Evolutionary conservation across 2,888 invertebrate species (phyloP).

Genomic region (Polia nebulosa): DNA sequence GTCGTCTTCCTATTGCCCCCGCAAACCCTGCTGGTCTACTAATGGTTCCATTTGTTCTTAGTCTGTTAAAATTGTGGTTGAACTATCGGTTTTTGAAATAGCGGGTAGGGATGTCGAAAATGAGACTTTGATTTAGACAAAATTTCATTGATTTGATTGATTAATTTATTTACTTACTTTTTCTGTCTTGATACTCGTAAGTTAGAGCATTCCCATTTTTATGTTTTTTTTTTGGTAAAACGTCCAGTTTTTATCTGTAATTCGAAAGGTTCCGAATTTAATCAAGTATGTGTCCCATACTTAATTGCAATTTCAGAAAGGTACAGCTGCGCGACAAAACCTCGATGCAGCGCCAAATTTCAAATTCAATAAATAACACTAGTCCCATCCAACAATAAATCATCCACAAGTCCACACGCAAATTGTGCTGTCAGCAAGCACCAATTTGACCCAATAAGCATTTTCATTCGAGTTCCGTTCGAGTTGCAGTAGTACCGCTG

Average conservation of each 20-base stretch:
- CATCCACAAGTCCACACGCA: constrained; percentile 8
- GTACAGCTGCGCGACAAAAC: background rate
- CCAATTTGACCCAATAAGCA: constrained; percentile 39
- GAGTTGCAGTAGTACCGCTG: constrained; percentile 69
- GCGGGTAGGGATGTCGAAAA: background rate
- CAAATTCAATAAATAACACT: constrained; percentile 5
- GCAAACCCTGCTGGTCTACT: constrained; percentile 65
- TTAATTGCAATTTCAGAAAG: background rate
- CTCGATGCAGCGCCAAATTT: background rate
- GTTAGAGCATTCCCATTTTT: background rate
- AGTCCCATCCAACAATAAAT: constrained; percentile 46
- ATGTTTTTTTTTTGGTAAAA: constrained; percentile 10
- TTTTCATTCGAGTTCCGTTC: constrained; percentile 61
- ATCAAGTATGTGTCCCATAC: background rate
- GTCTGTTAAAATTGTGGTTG: constrained; percentile 23
- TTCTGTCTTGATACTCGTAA: background rate
- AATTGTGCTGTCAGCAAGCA: constrained; percentile 11
- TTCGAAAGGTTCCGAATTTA: background rate
- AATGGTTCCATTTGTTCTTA: constrained; percentile 61
- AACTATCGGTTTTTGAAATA: constrained; percentile 27
- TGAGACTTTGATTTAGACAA: background rate
- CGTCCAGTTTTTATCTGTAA: background rate
- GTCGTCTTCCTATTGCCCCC: constrained; percentile 56
- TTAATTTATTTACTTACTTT: background rate
- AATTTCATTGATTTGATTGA: too few species aligned